Conservation (phyloP, 2,113 vertebrate genomes). For the Haplotaxodon microlepis region DNA sequence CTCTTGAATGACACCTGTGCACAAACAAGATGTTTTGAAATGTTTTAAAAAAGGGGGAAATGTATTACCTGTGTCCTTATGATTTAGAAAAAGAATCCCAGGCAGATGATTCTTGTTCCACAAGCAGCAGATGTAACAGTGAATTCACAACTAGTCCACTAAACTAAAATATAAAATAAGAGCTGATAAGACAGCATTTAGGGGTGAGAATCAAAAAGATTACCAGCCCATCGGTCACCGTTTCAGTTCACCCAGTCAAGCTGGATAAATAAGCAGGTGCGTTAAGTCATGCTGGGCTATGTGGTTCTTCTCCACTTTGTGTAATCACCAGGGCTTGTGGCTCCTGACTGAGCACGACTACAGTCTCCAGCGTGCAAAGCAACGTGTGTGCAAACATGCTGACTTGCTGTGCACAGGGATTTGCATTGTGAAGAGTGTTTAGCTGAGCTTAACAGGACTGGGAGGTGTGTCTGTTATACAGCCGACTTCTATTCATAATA, state of each 20-base stretch:
- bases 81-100: conserved; percentile 19
- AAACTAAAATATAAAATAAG: not conserved
- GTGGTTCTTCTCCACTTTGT: conserved; percentile 35
- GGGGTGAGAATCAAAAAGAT: conserved; percentile 36
- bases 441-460: conserved; percentile 71
- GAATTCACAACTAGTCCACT: not conserved
- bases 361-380: conserved; percentile 46
- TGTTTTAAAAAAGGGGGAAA: not conserved
- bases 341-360: conserved; percentile 40
- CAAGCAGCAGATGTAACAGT: not conserved
- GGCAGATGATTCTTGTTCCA: conserved; percentile 15
- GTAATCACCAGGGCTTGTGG: not conserved
- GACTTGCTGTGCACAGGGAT: conserved; percentile 65
- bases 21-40: not conserved
- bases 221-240: conserved; percentile 11
- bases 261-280: conserved; percentile 27
- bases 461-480: conserved; percentile 26
- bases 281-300: conserved; percentile 44
- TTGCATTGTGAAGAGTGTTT: conserved; percentile 68
- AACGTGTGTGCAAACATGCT: conserved; percentile 62
- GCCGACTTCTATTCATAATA: not conserved
- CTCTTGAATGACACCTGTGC: not conserved
- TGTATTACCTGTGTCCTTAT: conserved; percentile 37
- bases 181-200: conserved; percentile 22
- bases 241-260: conserved; percentile 24